Percentiles rank a stretch among this genome's conserved stretches.
phyloP scores from a whole-genome alignment of 2,888 invertebrate species.

The Odontocolon sp. region DNA sequence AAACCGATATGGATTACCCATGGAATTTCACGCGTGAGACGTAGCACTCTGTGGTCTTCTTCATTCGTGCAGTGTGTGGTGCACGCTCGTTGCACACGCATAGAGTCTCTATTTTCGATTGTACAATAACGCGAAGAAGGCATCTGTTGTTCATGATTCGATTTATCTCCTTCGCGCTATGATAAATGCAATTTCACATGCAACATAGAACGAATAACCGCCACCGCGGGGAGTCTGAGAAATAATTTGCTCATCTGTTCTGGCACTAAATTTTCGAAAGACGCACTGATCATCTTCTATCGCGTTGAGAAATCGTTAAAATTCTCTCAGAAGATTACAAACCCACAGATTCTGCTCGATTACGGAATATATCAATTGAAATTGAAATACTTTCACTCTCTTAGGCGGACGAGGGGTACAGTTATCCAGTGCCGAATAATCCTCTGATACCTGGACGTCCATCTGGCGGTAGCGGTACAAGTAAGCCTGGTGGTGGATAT shows the following conservation, averaged over 20 bases:
- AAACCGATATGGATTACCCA: constrained; percentile 38
- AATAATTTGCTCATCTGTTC: constrained; percentile 45
- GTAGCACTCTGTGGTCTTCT: constrained; percentile 18
- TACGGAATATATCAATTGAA: constrained; percentile 44
- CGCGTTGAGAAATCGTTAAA: constrained; percentile 35
- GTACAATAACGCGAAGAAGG: constrained; percentile 55
- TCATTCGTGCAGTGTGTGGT: constrained; percentile 36
- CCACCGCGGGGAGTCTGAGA: constrained; percentile 11
- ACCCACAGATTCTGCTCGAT: constrained; percentile 7
- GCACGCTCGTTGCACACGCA: constrained; percentile 50
- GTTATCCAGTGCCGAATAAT: constrained; percentile 87
- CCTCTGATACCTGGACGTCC: constrained; percentile 81
- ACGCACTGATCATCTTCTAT: constrained; percentile 18
- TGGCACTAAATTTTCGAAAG: constrained; percentile 34
- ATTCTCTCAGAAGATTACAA: constrained; percentile 28
- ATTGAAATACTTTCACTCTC: constrained; percentile 55
- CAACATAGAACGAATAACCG: constrained; percentile 33
- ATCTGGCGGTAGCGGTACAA: constrained; percentile 62
- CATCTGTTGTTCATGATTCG: constrained; percentile 49
- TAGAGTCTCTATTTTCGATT: constrained; percentile 56
- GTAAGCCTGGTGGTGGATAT: constrained; percentile 68
- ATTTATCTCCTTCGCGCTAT: constrained; percentile 14
- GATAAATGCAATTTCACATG: constrained; percentile 51
- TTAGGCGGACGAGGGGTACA: constrained; percentile 88
- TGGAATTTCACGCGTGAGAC: constrained; percentile 45